Base-by-base conservation (phyloP, 1,140 invertebrate genomes). In the Pseudomyrmex flavicornis region DNA sequence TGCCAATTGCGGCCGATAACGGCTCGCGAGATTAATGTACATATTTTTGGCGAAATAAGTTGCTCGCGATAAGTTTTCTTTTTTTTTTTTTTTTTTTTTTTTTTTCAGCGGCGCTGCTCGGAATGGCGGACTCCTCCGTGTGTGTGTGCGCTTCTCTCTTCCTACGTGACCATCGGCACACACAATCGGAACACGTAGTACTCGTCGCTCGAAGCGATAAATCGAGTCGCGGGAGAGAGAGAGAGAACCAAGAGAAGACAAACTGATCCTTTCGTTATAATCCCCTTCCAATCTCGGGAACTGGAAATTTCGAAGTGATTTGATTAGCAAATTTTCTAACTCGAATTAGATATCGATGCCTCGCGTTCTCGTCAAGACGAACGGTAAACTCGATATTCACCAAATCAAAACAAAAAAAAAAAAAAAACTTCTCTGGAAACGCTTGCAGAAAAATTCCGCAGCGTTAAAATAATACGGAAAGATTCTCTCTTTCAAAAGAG, bases 1-100 rank as follows among this genome's bases (percentile, higher is more conserved):
- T 72, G 66, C 44, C 65, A 80, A 80, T 61, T 80, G 70, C 76
- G 22, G 20, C 20, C 76, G 66, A 80, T 80, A 70, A 80, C 17
- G 17, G 17, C 54, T 68, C 54, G 56, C 56, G 5, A 59, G 22
- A 59, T 4, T 4, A 0, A 35, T 35, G 35, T 35, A 70, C 61
- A 80, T 70, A 35, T 35, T 35, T 80, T 80, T 59, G 66, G 22
- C 13, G 9, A 12, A 13, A 10, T 35, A 35, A 35, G 35, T 35
- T 13, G 13, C 12, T 10, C 8, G 54, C 22, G 76, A 80, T 80
- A 80, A 80, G 20, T 50, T 46, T 7, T 74, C 74, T 82, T 26
- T 26, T 52, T 46, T 7, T 74, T 82, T 82, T 44, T 46, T n/a
- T 56, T 62, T 59, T n/a, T n/a, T n/a, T n/a, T n/a, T n/a, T n/a